Base-by-base conservation (phyloP, 2,888 invertebrate genomes). In the Fissipunctia ypsillon region DNA sequence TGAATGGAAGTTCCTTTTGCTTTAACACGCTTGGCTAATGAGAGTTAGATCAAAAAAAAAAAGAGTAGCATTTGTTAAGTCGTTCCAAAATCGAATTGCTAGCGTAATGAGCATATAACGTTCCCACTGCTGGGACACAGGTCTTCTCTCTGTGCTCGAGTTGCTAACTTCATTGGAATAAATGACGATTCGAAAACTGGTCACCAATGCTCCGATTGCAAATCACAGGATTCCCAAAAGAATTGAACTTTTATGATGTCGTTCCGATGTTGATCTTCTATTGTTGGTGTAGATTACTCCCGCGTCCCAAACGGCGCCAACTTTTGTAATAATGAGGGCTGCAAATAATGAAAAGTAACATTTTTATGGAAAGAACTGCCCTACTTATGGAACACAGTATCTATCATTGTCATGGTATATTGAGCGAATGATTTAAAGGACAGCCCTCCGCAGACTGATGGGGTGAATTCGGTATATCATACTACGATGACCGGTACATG, bases 141-240 rank as follows among this genome's bases (percentile, higher is more conserved):
- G 16, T 5, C 25, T 38, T 10, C 12, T 25, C 25, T 41, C 10
- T 41, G 25, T 60, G 41, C 25, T 41, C 14, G 14, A 60, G 48
- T 43, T 22, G 2, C 25, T 19, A 7, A 48, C 28, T n/a, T n/a
- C n/a, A n/a, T n/a, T n/a, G n/a, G n/a, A n/a, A n/a, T n/a, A n/a
- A n/a, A n/a, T n/a, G n/a, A n/a, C n/a, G n/a, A n/a, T n/a, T n/a
- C n/a, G n/a, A n/a, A n/a, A n/a, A n/a, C n/a, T n/a, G 41, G 19
- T 52, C 68, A 73, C 70, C 63, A 70, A n/a, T 19, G 38, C 38
- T 45, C 28, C 41, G 71, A 81, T 78, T 72, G 41, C 56, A 73
- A 84, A 86, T 81, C 50, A 48, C 43, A 73, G 60, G 56, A 84
- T 67, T 86, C 84, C 73, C 82, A 12, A 69, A 31, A 52, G 86